Evolutionary conservation across 1,140 invertebrate species (phyloP), one percentile per base, ranked within the genome.

Genomic region (Meloidogyne chitwoodi): DNA sequence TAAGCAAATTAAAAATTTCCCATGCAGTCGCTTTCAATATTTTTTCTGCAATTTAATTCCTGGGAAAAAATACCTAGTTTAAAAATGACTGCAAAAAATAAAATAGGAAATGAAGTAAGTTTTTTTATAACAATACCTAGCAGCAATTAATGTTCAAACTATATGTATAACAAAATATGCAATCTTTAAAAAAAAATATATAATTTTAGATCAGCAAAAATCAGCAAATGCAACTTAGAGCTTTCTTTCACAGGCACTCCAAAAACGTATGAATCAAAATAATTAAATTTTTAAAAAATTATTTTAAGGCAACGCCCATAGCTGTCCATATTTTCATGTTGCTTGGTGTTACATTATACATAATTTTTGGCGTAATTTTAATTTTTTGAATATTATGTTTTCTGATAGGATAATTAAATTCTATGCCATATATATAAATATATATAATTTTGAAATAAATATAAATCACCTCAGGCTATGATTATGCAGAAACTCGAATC

Each of bases 321-420:
- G 70, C 76, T 68, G 81, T 82, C 11, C 81, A 82, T 44, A 44
- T 84, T 24, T 83, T 80, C 14, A 82, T 82, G 81, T 76, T 82
- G 16, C 19, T 81, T n/a, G 81, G 81, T 12, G 80, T 83, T 19
- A 65, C 80, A 22, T 34, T 81, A 19, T 81, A 81, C 38, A 83
- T 77, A 24, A 48, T 80, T 26, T 63, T 82, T 68, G 80, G 80
- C 6, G 48, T 56, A 56, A 56, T n/a, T n/a, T n/a, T 8, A n/a
- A 19, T 48, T n/a, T 56, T n/a, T n/a, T 56, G n/a, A 2, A n/a
- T 8, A 8, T 38, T 10, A 8, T 0, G 10, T 38, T 38, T 38
- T 38, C 29, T 2, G 29, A 31, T 31, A 31, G 2, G 6, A 31
- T 31, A 31, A 31, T 31, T 3, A 31, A 6, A 3, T 31, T 31